A percentile compares a stretch with the other conserved stretches of the same genome.
Evolutionary conservation across 1,140 invertebrate species (phyloP).

Genomic region (Drosophila truncata): DNA sequence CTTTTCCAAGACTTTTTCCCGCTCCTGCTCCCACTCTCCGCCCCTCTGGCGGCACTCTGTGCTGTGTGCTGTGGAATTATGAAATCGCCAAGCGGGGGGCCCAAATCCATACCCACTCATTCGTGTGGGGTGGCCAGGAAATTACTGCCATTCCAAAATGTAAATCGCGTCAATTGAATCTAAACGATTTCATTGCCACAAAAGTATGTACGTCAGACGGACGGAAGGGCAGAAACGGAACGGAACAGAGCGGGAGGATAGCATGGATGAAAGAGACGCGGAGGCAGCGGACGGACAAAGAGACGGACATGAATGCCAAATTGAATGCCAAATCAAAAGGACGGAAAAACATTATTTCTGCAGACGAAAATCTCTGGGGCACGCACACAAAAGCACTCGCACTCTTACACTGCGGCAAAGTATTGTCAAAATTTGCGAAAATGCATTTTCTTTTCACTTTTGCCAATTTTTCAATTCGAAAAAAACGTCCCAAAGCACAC

Average conservation of each 20-base stretch:
- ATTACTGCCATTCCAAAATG: conserved; percentile 82
- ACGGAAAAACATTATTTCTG: conserved; percentile 34
- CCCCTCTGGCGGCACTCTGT: conserved; percentile 18
- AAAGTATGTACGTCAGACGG: conserved; percentile 58
- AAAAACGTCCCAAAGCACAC: conserved; percentile 23
- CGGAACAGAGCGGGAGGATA: conserved; percentile 19
- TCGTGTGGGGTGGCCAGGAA: conserved; percentile 69
- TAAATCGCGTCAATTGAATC: conserved; percentile 80
- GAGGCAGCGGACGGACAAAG: conserved; percentile 20
- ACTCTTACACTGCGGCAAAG: conserved; percentile 18
- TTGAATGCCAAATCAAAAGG: conserved; percentile 56
- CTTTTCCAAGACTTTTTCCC: conserved; percentile 64
- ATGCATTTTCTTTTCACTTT: conserved; percentile 33
- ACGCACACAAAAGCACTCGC: conserved; percentile 11
- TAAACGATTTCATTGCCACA: conserved; percentile 81
- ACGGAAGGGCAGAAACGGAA: conserved; percentile 17
- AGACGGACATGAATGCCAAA: conserved; percentile 37
- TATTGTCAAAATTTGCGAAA: conserved; percentile 25
- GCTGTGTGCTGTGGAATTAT: conserved; percentile 60
- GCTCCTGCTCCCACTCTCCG: conserved; percentile 22
- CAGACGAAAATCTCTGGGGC: conserved; percentile 27
- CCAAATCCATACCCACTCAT: conserved; percentile 26
- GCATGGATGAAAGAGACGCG: conserved; percentile 1
- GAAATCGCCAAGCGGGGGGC: conserved; percentile 66
- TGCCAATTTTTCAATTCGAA: conserved; percentile 16